Conservation (phyloP, 1,140 invertebrate genomes). For the Aphelinus atriplicis region DNA sequence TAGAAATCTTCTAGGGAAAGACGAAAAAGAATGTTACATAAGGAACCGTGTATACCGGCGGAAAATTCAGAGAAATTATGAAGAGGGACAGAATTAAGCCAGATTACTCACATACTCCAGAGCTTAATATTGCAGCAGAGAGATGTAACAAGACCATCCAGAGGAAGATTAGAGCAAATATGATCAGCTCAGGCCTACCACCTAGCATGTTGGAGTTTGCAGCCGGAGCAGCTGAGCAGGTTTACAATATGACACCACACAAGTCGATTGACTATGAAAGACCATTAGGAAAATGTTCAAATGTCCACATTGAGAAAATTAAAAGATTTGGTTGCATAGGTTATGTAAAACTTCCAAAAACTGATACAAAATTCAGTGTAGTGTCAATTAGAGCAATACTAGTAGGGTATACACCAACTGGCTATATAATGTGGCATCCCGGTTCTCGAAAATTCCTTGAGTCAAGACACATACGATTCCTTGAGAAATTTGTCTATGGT, state of each 20-base stretch:
- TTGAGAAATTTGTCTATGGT: neutral
- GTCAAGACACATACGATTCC: neutral
- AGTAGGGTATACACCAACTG: neutral
- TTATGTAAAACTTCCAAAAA: neutral
- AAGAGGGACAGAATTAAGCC: neutral
- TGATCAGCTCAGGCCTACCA: constrained; percentile 16
- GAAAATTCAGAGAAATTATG: neutral
- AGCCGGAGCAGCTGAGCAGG: neutral
- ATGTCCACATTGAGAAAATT: neutral
- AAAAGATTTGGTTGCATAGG: constrained; percentile 1
- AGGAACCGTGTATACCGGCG: constrained; percentile 8
- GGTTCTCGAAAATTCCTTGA: too few species aligned
- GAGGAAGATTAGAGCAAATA: constrained; percentile 10
- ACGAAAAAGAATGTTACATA: constrained; percentile 31
- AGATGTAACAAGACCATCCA: neutral
- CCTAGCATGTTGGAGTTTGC: constrained; percentile 10
- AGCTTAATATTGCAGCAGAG: neutral
- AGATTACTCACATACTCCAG: constrained; percentile 28
- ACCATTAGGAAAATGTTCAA: neutral
- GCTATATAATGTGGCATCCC: constrained; percentile 5
- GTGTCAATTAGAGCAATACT: neutral
- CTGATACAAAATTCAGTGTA: neutral
- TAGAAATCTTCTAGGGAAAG: constrained; percentile 27
- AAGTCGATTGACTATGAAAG: neutral
- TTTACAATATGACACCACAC: constrained; percentile 18